A percentile compares a stretch with the other conserved stretches of the same genome.
Evolutionary conservation across 2,113 vertebrate species (phyloP).

Genomic region (Macrotus californicus): DNA sequence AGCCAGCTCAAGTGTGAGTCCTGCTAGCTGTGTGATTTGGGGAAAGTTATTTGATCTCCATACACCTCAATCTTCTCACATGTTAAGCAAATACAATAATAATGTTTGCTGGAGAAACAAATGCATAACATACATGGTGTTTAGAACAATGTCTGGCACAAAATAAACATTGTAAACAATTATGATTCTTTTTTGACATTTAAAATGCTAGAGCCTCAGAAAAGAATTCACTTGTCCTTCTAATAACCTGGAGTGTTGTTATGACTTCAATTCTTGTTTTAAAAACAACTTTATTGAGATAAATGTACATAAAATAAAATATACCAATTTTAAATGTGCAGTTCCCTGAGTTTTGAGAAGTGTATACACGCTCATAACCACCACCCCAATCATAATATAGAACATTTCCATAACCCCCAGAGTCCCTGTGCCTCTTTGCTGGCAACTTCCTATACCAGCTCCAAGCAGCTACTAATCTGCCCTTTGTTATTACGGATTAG

Average conservation of each 20-base stretch:
- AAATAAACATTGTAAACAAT: not conserved
- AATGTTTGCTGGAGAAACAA: not conserved
- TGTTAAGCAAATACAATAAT: not conserved
- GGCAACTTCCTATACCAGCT: not conserved
- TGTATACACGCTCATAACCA: not conserved
- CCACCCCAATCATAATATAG: not conserved
- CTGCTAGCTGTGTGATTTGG: not conserved
- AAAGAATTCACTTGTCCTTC: not conserved
- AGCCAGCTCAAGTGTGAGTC: not conserved
- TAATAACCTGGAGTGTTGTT: not conserved
- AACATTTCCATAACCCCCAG: not conserved
- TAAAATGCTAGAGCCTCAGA: not conserved
- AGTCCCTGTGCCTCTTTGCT: not conserved
- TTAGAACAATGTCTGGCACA: not conserved
- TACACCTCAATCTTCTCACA: not conserved
- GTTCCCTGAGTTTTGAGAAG: not conserved
- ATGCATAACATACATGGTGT: not conserved
- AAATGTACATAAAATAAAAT: not conserved
- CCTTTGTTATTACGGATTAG: not conserved
- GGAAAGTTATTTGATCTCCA: not conserved
- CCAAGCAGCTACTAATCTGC: not conserved
- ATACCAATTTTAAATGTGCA: not conserved
- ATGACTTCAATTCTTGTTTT: not conserved
- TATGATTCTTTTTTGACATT: not conserved
- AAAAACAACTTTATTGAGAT: not conserved